Base-by-base conservation (phyloP, 1,140 invertebrate genomes). In the Macrostomum lignano region DNA sequence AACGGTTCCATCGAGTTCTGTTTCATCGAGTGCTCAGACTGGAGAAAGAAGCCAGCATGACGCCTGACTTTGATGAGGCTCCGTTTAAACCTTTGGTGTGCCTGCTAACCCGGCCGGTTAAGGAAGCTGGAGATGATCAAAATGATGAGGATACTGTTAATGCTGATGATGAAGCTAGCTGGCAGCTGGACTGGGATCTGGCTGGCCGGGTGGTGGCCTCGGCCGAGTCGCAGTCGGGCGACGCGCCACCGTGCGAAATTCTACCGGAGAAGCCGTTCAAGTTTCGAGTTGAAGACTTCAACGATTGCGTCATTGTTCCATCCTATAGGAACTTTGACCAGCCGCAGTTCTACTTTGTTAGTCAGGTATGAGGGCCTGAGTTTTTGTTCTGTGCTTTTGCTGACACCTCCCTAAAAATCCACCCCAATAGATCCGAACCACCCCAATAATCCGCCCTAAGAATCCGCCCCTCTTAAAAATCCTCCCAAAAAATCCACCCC, bases 321-420 rank as follows among this genome's bases (percentile, higher is more conserved):
- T 93, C 82, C 72, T 98, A 96, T 51, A 66, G 88, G 44, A 88
- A 88, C 52, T 72, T 84, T 48, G 84, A 94, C 55, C 78, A 88
- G 49, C 81, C 81, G 0, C 77, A 81, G 58, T 54, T 52, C 11
- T 40, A 38, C 30, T 38, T 21, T 38, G 39, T 40, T 17, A n/a
- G 22, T 7, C 7, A 25, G 23, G 38, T 40, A 10, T n/a, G n/a
- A n/a, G n/a, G n/a, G n/a, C n/a, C n/a, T 35, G 25, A 25, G 19
- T 3, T 28, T 28, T 3, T 28, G 15, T 5, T 15, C 9, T 28
- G n/a, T n/a, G 7, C 19, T 28, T n/a, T n/a, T 24, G 23, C 13
- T 24, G 13, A 24, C n/a, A n/a, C n/a, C n/a, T n/a, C n/a, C n/a
- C 23, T 24, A 9, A 24, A 24, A 9, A 9, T 24, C 9, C 9